Percentiles rank a stretch among this genome's conserved stretches.
These are phyloP conservation scores for Thaumatotibia leucotreta DNA, from an alignment of 1,140 invertebrate species.

Conservation along the genomic window DNA sequence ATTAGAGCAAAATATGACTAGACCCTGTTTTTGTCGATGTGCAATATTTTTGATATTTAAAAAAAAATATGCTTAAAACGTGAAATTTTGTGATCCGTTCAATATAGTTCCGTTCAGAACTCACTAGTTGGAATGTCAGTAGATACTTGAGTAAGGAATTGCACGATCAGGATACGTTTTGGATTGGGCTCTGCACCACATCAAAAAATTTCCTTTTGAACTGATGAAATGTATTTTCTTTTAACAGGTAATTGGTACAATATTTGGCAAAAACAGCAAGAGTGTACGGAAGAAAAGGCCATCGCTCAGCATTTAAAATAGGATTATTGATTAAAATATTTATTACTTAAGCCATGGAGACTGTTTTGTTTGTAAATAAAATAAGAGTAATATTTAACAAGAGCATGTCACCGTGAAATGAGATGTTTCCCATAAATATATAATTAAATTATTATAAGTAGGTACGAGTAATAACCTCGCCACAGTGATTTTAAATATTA, in stretches of 20 bases:
- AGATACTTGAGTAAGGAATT: too few relatives aligned
- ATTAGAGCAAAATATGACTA: too few relatives aligned
- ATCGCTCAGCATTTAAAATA: slow-evolving; percentile 81
- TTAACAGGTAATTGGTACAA: slow-evolving; percentile 82
- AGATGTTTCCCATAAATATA: background rate
- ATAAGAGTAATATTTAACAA: background rate
- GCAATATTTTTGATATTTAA: too few relatives aligned
- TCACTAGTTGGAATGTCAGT: too few relatives aligned
- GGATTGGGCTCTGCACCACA: too few relatives aligned
- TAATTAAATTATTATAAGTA: background rate
- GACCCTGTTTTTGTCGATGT: too few relatives aligned
- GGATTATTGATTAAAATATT: slow-evolving; percentile 15
- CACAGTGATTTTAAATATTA: background rate
- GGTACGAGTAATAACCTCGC: background rate
- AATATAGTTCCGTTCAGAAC: too few relatives aligned
- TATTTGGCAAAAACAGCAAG: slow-evolving; percentile 86
- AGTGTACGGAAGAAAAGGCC: slow-evolving; percentile 85
- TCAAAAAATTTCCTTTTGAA: too few relatives aligned
- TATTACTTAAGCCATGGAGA: slow-evolving; percentile 32
- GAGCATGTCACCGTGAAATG: background rate
- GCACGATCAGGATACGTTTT: too few relatives aligned
- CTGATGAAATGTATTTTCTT: slow-evolving; percentile 26
- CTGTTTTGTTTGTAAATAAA: slow-evolving; percentile 22
- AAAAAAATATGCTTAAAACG: too few relatives aligned
- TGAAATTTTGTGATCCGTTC: too few relatives aligned